Evolutionary conservation across 2,797 vertebrate genomes (phyloP).

Genomic region (Melanotaenia trifasciata): DNA sequence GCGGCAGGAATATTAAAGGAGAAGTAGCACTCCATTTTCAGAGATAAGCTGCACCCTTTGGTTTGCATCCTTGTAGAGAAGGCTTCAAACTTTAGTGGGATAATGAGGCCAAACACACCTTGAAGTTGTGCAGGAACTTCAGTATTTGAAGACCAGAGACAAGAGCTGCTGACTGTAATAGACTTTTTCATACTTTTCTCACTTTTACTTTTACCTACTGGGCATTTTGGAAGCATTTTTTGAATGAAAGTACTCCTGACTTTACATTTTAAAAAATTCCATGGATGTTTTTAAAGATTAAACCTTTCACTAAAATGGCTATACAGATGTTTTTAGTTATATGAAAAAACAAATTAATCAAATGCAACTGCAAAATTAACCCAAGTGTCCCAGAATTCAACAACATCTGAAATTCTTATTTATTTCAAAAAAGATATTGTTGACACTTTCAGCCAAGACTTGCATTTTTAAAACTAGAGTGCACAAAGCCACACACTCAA

Average conservation of each 20-base stretch:
- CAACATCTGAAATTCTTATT: background rate
- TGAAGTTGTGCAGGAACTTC: background rate
- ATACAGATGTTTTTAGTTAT: background rate
- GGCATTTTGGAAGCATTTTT: slow-evolving; percentile 2
- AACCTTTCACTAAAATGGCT: background rate
- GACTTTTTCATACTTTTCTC: too few relatives aligned
- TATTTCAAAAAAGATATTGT: background rate
- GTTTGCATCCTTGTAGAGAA: slow-evolving; percentile 1
- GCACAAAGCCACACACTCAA: slow-evolving; percentile 14
- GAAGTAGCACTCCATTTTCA: background rate
- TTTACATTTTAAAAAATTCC: background rate
- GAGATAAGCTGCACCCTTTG: slow-evolving; percentile 5
- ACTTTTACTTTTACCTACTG: background rate
- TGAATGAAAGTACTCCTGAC: background rate
- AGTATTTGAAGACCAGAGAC: background rate
- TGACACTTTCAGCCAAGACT: background rate
- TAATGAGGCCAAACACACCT: slow-evolving; percentile 2
- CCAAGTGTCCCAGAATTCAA: background rate
- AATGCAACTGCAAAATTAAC: background rate
- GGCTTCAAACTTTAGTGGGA: background rate
- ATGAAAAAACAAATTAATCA: too few relatives aligned
- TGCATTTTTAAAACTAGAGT: background rate
- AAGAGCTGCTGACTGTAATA: background rate
- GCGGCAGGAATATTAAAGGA: background rate
- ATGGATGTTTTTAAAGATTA: background rate